phyloP scores from a whole-genome alignment of 2,113 vertebrate species.

The Onychorhynchus coronatus region DNA sequence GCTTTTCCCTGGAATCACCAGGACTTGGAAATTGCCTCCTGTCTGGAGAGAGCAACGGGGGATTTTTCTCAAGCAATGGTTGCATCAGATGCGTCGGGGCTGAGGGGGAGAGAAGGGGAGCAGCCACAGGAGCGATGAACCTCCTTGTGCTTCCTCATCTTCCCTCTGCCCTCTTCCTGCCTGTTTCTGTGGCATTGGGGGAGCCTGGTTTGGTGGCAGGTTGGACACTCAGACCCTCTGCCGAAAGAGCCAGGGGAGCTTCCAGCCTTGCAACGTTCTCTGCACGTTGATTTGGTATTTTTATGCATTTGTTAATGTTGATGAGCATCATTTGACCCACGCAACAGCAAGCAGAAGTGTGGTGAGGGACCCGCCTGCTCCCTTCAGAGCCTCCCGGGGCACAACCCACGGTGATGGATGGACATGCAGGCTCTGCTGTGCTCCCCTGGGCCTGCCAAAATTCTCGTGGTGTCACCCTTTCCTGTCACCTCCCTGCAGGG shows the following conservation, averaged over 20 bases:
- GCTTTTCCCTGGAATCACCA: background rate
- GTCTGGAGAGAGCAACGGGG: background rate
- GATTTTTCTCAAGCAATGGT: background rate
- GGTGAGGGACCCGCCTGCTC: conserved; percentile 43
- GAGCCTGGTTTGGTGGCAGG: fast-evolving
- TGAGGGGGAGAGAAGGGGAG: background rate
- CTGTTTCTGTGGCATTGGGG: background rate
- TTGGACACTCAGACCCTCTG: background rate
- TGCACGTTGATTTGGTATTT: background rate
- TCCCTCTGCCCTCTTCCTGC: background rate
- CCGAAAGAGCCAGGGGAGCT: background rate
- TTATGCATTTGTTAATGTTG: background rate
- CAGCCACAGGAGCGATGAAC: background rate
- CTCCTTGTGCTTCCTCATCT: background rate
- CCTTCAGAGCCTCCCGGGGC: background rate
- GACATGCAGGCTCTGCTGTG: background rate
- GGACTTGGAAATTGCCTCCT: background rate
- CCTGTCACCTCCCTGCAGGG: background rate
- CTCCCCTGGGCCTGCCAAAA: background rate
- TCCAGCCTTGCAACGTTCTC: background rate
- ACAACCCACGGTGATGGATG: background rate
- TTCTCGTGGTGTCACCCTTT: fast-evolving
- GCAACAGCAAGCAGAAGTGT: background rate
- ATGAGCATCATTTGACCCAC: background rate
- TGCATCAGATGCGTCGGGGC: background rate